Conservation (phyloP, 2,113 vertebrate species). For the Physeter macrocephalus region DNA sequence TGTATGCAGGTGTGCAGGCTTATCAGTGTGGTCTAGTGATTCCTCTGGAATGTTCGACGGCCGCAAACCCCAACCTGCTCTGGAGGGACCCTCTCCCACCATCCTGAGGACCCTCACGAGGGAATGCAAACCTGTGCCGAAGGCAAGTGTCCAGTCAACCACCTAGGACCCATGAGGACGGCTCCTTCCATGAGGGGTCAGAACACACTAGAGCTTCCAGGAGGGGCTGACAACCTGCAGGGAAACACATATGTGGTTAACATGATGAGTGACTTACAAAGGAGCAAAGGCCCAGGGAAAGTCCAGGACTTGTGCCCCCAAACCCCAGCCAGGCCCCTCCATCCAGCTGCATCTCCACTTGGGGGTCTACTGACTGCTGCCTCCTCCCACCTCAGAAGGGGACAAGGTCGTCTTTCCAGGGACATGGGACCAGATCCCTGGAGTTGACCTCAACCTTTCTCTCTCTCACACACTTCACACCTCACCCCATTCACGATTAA, state of each 20-base stretch:
- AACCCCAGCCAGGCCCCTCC: too few relatives aligned
- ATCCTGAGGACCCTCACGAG: neutral
- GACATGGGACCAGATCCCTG: neutral
- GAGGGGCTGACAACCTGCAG: neutral
- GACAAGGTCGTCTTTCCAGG: neutral
- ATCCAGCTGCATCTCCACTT: neutral
- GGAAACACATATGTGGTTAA: neutral
- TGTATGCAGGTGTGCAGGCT: fast-evolving
- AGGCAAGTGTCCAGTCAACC: neutral
- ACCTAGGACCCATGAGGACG: too few relatives aligned
- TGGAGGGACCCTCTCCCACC: too few relatives aligned
- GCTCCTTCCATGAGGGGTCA: neutral
- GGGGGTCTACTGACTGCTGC: fast-evolving
- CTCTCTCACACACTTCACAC: neutral
- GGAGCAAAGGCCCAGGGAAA: neutral
- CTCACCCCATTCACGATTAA: fast-evolving
- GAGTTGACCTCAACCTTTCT: neutral
- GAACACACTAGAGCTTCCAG: neutral
- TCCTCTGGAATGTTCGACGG: neutral
- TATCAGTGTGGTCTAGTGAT: neutral
- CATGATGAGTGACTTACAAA: fast-evolving
- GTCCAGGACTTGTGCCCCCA: fast-evolving
- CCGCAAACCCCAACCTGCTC: neutral
- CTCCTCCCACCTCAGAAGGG: neutral
- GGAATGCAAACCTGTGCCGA: neutral